Percentiles rank a stretch among this genome's conserved stretches.
phyloP scores from a whole-genome alignment of 2,797 vertebrate genomes.

The Spheniscus humboldti region DNA sequence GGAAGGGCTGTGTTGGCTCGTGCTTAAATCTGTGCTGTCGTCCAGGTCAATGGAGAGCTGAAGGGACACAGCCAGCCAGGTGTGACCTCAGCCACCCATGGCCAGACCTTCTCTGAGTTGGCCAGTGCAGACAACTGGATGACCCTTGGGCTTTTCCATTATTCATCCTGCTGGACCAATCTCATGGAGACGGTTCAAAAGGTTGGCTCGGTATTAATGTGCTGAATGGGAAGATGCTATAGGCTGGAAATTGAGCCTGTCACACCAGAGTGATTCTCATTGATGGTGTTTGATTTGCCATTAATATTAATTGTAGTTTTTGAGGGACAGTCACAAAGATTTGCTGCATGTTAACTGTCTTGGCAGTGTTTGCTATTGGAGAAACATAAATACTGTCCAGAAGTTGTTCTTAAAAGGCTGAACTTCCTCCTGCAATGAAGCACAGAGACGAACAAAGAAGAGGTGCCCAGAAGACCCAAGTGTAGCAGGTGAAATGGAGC shows the following conservation, averaged over 20 bases:
- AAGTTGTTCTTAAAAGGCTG: not conserved
- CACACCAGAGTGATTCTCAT: constrained; percentile 86
- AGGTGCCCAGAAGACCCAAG: not conserved
- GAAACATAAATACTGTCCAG: not conserved
- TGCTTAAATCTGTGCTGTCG: not conserved
- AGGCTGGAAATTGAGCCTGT: constrained; percentile 88
- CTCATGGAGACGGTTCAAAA: constrained; percentile 76
- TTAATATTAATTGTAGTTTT: constrained; percentile 90
- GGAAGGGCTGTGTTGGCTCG: rapidly evolving
- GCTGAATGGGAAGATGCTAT: constrained; percentile 59
- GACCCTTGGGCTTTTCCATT: constrained; percentile 82
- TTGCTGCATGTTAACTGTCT: not conserved
- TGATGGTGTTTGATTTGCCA: constrained; percentile 85
- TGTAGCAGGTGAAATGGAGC: not conserved
- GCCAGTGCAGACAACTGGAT: constrained; percentile 41
- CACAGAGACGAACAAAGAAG: not conserved
- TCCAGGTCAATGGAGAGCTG: not conserved
- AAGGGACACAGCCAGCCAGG: not conserved
- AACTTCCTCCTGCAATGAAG: not conserved
- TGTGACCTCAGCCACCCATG: not conserved
- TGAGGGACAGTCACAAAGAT: constrained; percentile 49
- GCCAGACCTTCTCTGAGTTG: not conserved
- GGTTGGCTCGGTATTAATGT: constrained; percentile 72
- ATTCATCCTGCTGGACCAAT: constrained; percentile 82
- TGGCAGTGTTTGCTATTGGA: not conserved